Base-by-base conservation (phyloP, 1,140 invertebrate species). In the Brachionus manjavacas region DNA sequence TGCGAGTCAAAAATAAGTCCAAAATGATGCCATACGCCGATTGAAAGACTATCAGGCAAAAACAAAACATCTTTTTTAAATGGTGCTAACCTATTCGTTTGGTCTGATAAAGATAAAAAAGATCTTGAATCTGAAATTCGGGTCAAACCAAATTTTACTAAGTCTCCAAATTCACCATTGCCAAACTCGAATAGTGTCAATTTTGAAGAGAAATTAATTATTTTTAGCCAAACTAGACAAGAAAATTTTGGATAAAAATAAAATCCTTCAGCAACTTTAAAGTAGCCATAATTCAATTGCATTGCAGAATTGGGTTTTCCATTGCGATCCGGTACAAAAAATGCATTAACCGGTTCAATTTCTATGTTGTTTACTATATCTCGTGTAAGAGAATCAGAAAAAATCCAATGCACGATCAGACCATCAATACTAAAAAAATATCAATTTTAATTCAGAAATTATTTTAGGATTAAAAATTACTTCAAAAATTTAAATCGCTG, bases 391-490 rank as follows among this genome's bases (percentile, higher is more conserved):
- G 25, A 31, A 4, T 68, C 31, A n/a, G 31, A 31, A 68, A 68
- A 68, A 31, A 31, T 68, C 66, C 66, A 68, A 68, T 68, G 66
- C 14, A 68, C 25, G 12, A 68, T 68, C 66, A 68, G n/a, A 68
- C 31, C 66, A 31, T 68, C 31, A 7, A 68, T 2, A 31, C 66
- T 68, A 14, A 39, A 68, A 11, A 35, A 68, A 23, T 8, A 4
- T 8, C 0, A 60, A 20, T 20, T 20, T 60, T 4, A 20, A 3
- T 52, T 52, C 0, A 14, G 16, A 52, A 60, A 20, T 23, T 2
- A n/a, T 60, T 46, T 46, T 0, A 46, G 3, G 3, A 11, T 46
- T 0, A 46, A 46, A 20, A 60, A 16, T 60, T 23, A 60, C 52
- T 20, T 11, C 3, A 60, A 20, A 60, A 60, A 60, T 20, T 25